A percentile compares a stretch with the other conserved stretches of the same genome.
Evolutionary conservation across 2,113 vertebrate species (phyloP).

Genomic region (Ardeotis arabs): DNA sequence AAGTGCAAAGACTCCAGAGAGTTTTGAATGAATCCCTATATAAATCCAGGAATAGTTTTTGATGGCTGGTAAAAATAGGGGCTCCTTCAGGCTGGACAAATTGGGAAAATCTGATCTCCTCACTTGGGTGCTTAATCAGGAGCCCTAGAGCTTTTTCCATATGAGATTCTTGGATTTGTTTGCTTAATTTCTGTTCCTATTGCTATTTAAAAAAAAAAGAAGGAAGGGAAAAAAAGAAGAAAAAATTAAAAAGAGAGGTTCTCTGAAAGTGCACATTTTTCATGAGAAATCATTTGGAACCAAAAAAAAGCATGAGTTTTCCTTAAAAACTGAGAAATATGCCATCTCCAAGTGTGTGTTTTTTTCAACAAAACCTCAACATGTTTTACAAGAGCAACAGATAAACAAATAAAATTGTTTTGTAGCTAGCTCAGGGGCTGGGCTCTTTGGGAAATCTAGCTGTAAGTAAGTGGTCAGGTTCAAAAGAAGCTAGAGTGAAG

Average conservation of each 20-base stretch:
- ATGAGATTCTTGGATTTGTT: not conserved
- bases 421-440: not conserved
- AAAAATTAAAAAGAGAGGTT: rapidly evolving
- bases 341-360: not conserved
- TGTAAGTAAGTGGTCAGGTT: not conserved
- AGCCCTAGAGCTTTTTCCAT: not conserved
- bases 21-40: not conserved
- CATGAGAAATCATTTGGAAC: rapidly evolving
- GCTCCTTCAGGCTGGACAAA: not conserved
- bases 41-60: not conserved
- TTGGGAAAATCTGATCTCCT: not conserved
- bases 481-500: not conserved
- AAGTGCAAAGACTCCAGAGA: not conserved
- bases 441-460: not conserved
- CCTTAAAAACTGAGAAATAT: not conserved
- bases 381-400: not conserved
- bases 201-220: rapidly evolving
- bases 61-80: not conserved
- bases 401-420: not conserved
- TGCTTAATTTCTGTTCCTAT: not conserved
- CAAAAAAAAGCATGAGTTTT: rapidly evolving
- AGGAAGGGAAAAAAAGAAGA: rapidly evolving
- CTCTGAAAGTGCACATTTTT: not conserved
- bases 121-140: not conserved
- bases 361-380: not conserved